Percentiles rank a stretch among this genome's conserved stretches.
phyloP scores from a whole-genome alignment of 30 jellyfish, hydroid and myxozoan genomes.

The Hydractinia symbiolongicarpus region DNA sequence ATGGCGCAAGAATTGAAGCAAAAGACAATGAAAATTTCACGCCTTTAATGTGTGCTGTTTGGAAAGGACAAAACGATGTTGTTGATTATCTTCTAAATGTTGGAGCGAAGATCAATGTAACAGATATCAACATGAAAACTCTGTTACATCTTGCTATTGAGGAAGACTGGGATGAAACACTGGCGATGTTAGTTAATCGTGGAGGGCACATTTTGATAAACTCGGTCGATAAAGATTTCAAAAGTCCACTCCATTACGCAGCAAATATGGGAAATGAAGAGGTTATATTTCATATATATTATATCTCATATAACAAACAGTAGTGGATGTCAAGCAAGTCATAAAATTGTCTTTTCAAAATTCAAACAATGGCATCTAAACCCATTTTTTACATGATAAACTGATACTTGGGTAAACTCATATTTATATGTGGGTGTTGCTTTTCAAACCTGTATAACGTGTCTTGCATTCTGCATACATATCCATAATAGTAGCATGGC shows the following conservation, averaged over 20 bases:
- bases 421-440: no score
- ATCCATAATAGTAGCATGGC: no score
- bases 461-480: no score
- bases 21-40: slow-evolving; percentile 77
- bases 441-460: no score
- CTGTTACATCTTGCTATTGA: slow-evolving; percentile 89
- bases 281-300: slow-evolving; percentile 31
- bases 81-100: slow-evolving; percentile 43
- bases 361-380: no score
- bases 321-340: no score
- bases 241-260: slow-evolving; percentile 88
- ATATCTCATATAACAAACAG: background rate
- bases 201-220: slow-evolving; percentile 59
- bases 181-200: slow-evolving; percentile 40
- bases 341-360: no score
- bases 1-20: slow-evolving; percentile 61
- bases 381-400: no score
- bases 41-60: slow-evolving; percentile 83
- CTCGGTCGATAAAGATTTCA: slow-evolving; percentile 75
- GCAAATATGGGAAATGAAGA: slow-evolving; percentile 60
- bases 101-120: slow-evolving; percentile 44
- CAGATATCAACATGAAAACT: slow-evolving; percentile 59
- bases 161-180: slow-evolving; percentile 41
- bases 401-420: no score
- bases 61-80: slow-evolving; percentile 90